Conservation (phyloP, 92 coral and sea anemone genomes). For the Zoanthus sociatus region DNA sequence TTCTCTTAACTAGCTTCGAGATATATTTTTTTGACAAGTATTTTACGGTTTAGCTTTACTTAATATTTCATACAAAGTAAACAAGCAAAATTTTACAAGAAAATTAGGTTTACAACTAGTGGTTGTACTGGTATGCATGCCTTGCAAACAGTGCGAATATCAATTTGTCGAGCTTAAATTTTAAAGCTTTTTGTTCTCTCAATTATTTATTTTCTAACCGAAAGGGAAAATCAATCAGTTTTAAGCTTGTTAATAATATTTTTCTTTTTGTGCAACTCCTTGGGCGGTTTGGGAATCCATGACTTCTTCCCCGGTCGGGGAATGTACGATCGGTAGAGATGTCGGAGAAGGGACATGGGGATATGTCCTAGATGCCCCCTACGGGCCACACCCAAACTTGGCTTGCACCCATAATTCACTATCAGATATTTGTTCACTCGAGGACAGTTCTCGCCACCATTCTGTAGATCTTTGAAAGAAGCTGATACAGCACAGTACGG, state of each 20-base stretch:
- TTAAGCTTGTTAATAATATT: neutral
- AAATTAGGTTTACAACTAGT: too few species aligned
- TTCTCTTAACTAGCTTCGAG: too few species aligned
- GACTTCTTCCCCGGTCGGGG: slow-evolving; percentile 37
- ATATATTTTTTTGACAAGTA: too few species aligned
- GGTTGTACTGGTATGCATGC: too few species aligned
- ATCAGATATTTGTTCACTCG: slow-evolving; percentile 74
- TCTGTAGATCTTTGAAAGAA: slow-evolving; percentile 73
- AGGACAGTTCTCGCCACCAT: slow-evolving; percentile 94
- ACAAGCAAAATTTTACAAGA: too few species aligned
- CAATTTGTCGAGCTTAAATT: neutral
- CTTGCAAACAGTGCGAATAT: too few species aligned
- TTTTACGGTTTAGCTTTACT: too few species aligned
- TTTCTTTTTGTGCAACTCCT: neutral
- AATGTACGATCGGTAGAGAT: slow-evolving; percentile 33
- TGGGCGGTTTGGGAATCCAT: slow-evolving; percentile 4
- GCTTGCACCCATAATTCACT: slow-evolving; percentile 80
- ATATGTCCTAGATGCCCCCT: slow-evolving; percentile 86
- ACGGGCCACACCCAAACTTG: slow-evolving; percentile 77
- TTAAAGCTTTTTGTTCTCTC: neutral
- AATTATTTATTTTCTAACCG: neutral
- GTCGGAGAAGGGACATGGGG: slow-evolving; percentile 80
- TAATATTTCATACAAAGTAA: too few species aligned
- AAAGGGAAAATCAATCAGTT: neutral
- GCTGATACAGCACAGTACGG: slow-evolving; percentile 78